These are phyloP conservation scores for Stratiolaelaps scimitus DNA, from an alignment of 1,140 invertebrate species.

Conservation along the genomic window DNA sequence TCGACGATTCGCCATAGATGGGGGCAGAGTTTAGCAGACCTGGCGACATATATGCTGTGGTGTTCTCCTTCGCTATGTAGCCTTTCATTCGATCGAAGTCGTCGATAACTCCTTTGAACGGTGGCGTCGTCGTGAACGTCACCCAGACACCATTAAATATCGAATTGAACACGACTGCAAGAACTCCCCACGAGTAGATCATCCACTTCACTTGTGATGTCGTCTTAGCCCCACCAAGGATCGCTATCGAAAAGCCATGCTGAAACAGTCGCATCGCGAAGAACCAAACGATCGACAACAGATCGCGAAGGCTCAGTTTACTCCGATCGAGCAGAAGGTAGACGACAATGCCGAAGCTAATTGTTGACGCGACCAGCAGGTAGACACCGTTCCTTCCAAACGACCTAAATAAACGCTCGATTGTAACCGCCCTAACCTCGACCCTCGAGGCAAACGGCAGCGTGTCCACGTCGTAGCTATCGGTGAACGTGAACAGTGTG, in stretches of 20 bases:
- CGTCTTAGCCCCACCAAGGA: neutral
- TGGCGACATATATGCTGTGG: conserved; percentile 4
- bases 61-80: neutral
- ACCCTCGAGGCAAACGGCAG: neutral
- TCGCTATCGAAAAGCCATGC: neutral
- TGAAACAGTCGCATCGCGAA: conserved; percentile 8
- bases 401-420: neutral
- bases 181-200: neutral
- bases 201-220: neutral
- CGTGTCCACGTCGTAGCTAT: neutral
- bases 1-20: neutral
- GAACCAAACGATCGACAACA: neutral
- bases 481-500: neutral
- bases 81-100: neutral
- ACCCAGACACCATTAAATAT: conserved; percentile 11
- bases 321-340: neutral
- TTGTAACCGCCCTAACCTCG: neutral
- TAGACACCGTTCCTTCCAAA: neutral
- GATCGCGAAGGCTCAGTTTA: neutral
- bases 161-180: neutral
- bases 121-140: conserved; percentile 2
- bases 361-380: neutral
- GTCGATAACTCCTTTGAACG: conserved; percentile 5
- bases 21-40: neutral
- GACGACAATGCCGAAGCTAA: neutral